These are phyloP conservation scores for Sinodicranocentrus sp. DNA, from an alignment of 2,888 invertebrate species.

Conservation along the genomic window DNA sequence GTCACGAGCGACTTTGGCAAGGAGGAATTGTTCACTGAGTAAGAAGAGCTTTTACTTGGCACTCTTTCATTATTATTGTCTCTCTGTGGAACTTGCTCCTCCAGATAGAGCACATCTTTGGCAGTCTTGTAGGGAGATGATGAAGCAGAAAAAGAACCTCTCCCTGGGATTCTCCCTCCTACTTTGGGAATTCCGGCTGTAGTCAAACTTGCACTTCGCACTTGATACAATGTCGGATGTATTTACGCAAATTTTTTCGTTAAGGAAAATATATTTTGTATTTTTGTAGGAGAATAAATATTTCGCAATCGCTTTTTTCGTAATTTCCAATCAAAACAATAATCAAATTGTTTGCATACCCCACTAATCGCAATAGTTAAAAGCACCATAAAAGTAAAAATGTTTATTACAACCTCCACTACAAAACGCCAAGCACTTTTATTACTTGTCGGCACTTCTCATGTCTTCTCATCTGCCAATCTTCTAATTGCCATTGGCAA, in stretches of 20 bases:
- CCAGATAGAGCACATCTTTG: neutral
- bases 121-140: slow-evolving; percentile 33
- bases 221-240: slow-evolving; percentile 69
- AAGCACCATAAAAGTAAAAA: slow-evolving; percentile 8
- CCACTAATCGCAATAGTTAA: neutral
- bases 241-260: slow-evolving; percentile 54
- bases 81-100: slow-evolving; percentile 11
- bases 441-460: neutral
- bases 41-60: neutral
- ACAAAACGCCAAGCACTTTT: neutral
- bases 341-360: neutral
- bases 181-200: slow-evolving; percentile 22
- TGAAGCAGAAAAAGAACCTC: slow-evolving; percentile 20
- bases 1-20: slow-evolving; percentile 37
- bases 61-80: neutral
- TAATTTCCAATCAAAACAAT: neutral
- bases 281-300: neutral
- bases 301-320: neutral
- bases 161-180: neutral
- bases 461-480: neutral
- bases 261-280: slow-evolving; percentile 66
- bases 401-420: no score
- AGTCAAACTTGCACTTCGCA: slow-evolving; percentile 63
- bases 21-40: neutral
- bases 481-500: slow-evolving; percentile 19